Base-by-base conservation (phyloP, 2,888 invertebrate species). In the Latheticus oryzae region DNA sequence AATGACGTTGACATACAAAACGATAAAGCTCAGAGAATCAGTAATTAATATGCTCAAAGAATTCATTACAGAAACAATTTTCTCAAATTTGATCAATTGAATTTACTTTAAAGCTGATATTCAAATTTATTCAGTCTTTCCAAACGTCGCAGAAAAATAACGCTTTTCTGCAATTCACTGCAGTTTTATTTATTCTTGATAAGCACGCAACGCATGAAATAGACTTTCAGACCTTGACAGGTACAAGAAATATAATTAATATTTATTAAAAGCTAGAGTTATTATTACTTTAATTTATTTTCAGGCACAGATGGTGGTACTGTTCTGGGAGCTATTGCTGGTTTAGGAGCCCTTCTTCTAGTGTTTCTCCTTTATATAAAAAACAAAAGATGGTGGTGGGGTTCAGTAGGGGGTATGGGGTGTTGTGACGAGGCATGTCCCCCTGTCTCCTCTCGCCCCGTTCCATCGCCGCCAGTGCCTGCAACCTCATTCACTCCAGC, bases 281-380 rank as follows among this genome's bases (percentile, higher is more conserved):
- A 33, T 33, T 13, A 3, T n/a, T 16, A 33, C 16, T 12, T 16
- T 13, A 7, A 13, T 26, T 26, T 42, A 23, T 21, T 73, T 73
- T 19, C 66, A 77, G 77, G 87, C 78, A 85, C 87, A 79, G 94
- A 94, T 83, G 91, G 93, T 71, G 90, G 92, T 71, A 92, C 93
- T n/a, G 52, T 73, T 75, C 84, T 95, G 77, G 93, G 93, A 73
- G 93, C 91, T 61, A 88, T 94, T 70, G 91, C 89, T 61, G 92
- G 90, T 62, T 88, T 95, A 75, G 88, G 94, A 50, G 87, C 88
- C 12, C 82, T 95, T 58, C 83, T 95, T 67, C 82, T 95, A 70
- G 87, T 95, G 64, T 85, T 95, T 72, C 88, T 94, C 71, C 84
- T 95, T 66, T 95, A 95, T 81, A 85, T 95, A 65, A 92, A 92